These are phyloP conservation scores for Hypomecis punctinalis DNA, from an alignment of 2,888 invertebrate genomes.

Conservation along the genomic window DNA sequence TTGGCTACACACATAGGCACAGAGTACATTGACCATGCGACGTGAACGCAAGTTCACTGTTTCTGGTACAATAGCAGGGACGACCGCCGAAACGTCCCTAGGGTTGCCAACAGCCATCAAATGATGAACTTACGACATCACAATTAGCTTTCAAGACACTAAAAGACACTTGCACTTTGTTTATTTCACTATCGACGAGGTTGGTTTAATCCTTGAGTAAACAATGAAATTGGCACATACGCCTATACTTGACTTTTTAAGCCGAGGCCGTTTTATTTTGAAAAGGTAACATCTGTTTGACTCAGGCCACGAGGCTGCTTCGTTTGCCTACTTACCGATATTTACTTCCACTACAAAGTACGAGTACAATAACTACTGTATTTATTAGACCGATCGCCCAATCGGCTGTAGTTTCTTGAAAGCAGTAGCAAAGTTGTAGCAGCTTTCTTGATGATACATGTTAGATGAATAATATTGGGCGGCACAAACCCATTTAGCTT, in stretches of 20 bases:
- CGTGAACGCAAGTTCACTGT: conserved; percentile 43
- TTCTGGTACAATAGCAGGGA: conserved; percentile 43
- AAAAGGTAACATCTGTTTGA: conserved; percentile 12
- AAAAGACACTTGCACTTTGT: conserved; percentile 32
- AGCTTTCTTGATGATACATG: no score
- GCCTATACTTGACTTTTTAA: conserved; percentile 2
- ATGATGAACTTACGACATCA: conserved; percentile 47
- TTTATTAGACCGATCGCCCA: no score
- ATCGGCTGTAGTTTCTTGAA: no score
- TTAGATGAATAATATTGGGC: no score
- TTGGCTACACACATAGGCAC: conserved; percentile 18
- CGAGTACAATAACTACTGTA: no score
- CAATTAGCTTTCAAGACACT: conserved; percentile 21
- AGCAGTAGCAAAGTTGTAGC: no score
- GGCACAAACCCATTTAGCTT: no score
- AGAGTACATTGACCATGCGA: conserved; percentile 30
- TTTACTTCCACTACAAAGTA: no score
- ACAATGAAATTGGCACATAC: conserved; percentile 19
- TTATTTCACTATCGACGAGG: conserved; percentile 34
- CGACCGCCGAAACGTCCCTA: conserved; percentile 50
- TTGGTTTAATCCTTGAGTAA: conserved; percentile 26
- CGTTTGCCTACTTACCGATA: no score
- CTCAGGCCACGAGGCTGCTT: no score
- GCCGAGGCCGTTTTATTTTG: conserved; percentile 30
- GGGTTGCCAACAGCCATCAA: conserved; percentile 57